Percentiles rank a stretch among this genome's conserved stretches.
Evolutionary conservation across 1,140 invertebrate genomes (phyloP).

Genomic region (Eufriesea mexicana): DNA sequence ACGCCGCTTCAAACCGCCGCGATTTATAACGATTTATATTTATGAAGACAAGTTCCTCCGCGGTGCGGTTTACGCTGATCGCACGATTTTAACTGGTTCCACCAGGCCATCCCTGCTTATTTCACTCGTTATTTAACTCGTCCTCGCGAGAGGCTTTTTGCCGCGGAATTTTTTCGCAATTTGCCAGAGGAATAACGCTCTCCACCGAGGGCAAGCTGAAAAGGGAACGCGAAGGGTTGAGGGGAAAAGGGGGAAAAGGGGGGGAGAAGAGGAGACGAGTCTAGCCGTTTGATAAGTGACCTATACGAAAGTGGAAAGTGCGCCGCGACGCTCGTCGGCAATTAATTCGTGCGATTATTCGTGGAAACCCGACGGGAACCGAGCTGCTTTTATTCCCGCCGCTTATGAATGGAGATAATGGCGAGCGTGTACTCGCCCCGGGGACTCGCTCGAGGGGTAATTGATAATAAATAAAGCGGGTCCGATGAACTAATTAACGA

Average conservation of each 20-base stretch:
- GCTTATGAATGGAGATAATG: background rate
- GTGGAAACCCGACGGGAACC: background rate
- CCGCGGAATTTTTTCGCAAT: background rate
- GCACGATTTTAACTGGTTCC: conserved; percentile 24
- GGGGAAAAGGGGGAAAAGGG: background rate
- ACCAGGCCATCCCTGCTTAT: background rate
- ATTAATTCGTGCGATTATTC: background rate
- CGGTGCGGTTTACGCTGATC: conserved; percentile 16
- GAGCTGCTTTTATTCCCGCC: too few species aligned
- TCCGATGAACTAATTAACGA: background rate
- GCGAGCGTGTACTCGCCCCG: background rate
- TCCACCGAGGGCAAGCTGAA: too few species aligned
- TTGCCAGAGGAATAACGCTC: background rate
- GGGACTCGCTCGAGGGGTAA: too few species aligned
- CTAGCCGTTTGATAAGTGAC: background rate
- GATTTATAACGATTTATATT: conserved; percentile 37
- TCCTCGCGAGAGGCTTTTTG: background rate
- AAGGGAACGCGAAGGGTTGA: too few species aligned
- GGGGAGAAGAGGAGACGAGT: background rate
- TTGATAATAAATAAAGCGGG: background rate
- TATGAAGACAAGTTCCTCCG: background rate
- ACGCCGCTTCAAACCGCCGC: background rate
- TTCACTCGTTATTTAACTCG: conserved; percentile 18
- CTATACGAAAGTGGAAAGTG: background rate
- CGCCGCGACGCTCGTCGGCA: too few species aligned